Base-by-base conservation (phyloP, 2,113 vertebrate species). In the Phylloscopus whistleri region DNA sequence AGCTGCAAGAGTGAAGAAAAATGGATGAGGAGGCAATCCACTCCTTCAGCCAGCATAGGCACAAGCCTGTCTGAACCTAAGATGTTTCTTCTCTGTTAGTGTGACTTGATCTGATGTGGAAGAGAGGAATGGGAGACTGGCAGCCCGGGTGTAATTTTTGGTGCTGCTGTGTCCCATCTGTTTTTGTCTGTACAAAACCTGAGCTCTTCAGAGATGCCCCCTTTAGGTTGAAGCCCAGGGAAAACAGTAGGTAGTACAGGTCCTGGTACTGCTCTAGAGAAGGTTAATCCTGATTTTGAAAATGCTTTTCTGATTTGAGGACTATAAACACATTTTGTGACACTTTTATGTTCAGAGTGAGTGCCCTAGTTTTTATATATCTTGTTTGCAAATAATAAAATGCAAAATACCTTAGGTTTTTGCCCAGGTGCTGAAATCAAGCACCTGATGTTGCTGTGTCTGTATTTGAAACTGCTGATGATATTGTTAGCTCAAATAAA, bases 81-180 rank as follows among this genome's bases (percentile, higher is more conserved):
- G 35, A 15, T 35, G 7, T 44, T 77, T 56, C 31, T 7, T 35
- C 5, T 8, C 28, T 78, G 13, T 21, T 74, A 10, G 2, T 3
- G 3, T n/a, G 24, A 33, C 62, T n/a, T 2, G 0, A 33, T 60
- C 60, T 16, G 7, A 44, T 49, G 33, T 41, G 39, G 46, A 64
- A 64, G 63, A 58, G 23, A 55, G 11, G 7, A 68, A 41, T 21
- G n/a, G 31, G 13, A 31, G 5, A 15, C 37, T 76, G 37, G 5
- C 12, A 6, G 58, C 46, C 16, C 11, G 66, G 13, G 17, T 0
- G 0, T 59, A 31, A 48, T n/a, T 79, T 43, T 51, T 56, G 10
- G 4, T 72, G 28, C 3, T 76, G 31, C 23, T 53, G 20, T 2
- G 1, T 69, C 58, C 23, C 0, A 0, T 37, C 26, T 69, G 13